Evolutionary conservation across 2,888 invertebrate genomes (phyloP).

Genomic region (Cephonodes hylas): DNA sequence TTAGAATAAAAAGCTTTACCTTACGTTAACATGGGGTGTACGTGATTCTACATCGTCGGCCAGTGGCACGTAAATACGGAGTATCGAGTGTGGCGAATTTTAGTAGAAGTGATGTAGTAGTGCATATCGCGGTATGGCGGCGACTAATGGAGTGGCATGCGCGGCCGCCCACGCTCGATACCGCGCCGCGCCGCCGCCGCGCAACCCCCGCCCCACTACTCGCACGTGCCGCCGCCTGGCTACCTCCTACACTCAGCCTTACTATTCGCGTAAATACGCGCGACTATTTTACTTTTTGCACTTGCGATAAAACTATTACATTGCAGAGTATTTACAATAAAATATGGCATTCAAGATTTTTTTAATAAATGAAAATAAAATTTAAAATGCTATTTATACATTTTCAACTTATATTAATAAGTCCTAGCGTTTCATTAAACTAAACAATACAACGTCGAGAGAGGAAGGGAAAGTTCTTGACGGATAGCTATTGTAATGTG

Average conservation of each 20-base stretch:
- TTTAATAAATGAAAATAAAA: too few species aligned
- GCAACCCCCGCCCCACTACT: constrained; percentile 21
- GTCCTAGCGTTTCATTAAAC: too few species aligned
- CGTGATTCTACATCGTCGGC: constrained; percentile 50
- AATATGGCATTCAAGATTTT: too few species aligned
- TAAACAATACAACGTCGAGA: too few species aligned
- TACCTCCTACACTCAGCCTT: background rate
- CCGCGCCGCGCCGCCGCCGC: constrained; percentile 39
- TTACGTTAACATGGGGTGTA: constrained; percentile 43
- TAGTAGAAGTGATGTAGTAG: constrained; percentile 45
- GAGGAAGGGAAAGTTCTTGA: background rate
- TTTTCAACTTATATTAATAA: too few species aligned
- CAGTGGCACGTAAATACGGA: constrained; percentile 39
- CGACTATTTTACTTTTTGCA: background rate
- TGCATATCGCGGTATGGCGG: constrained; percentile 53
- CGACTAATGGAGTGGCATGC: constrained; percentile 50
- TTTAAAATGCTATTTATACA: too few species aligned
- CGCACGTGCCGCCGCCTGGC: background rate
- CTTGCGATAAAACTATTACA: background rate
- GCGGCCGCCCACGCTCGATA: constrained; percentile 78
- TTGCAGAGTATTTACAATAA: background rate
- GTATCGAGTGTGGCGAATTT: constrained; percentile 39
- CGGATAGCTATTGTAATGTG: background rate
- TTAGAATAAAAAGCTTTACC: constrained; percentile 40
- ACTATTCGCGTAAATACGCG: background rate